Conservation (phyloP, 1,140 invertebrate species). For the Calephelis nemesis region DNA sequence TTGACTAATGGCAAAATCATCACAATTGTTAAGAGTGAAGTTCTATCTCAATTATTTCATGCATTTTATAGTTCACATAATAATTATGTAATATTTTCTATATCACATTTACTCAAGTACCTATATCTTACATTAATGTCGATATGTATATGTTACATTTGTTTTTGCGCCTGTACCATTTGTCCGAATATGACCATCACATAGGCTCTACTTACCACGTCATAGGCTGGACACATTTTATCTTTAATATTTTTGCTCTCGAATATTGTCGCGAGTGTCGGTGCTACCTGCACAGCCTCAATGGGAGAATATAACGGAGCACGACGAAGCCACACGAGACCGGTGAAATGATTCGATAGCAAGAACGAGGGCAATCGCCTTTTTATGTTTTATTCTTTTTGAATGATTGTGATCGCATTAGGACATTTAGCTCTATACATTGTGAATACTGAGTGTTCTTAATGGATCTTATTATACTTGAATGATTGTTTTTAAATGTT, state of each 20-base stretch:
- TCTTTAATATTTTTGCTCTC: slow-evolving; percentile 51
- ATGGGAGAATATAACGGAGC: not conserved
- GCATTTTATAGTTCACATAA: slow-evolving; percentile 49
- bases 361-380: slow-evolving; percentile 52
- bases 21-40: slow-evolving; percentile 75
- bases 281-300: too few relatives aligned
- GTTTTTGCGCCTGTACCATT: slow-evolving; percentile 46
- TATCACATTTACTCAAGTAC: slow-evolving; percentile 42
- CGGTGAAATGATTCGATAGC: slow-evolving; percentile 41
- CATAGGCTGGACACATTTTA: slow-evolving; percentile 49
- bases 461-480: slow-evolving; percentile 53
- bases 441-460: slow-evolving; percentile 64
- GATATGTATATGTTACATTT: slow-evolving; percentile 44
- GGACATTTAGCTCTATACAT: slow-evolving; percentile 56
- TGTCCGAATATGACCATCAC: slow-evolving; percentile 43
- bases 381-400: slow-evolving; percentile 64
- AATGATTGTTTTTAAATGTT: slow-evolving; percentile 66
- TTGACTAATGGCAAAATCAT: slow-evolving; percentile 77
- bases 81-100: slow-evolving; percentile 40
- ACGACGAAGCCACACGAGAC: not conserved
- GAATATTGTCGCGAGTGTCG: slow-evolving; percentile 5
- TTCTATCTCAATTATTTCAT: slow-evolving; percentile 50
- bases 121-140: slow-evolving; percentile 38
- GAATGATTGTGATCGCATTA: slow-evolving; percentile 70
- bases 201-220: slow-evolving; percentile 43